phyloP scores from a whole-genome alignment of 2,113 vertebrate genomes.

The Tychaedon coryphoeus region DNA sequence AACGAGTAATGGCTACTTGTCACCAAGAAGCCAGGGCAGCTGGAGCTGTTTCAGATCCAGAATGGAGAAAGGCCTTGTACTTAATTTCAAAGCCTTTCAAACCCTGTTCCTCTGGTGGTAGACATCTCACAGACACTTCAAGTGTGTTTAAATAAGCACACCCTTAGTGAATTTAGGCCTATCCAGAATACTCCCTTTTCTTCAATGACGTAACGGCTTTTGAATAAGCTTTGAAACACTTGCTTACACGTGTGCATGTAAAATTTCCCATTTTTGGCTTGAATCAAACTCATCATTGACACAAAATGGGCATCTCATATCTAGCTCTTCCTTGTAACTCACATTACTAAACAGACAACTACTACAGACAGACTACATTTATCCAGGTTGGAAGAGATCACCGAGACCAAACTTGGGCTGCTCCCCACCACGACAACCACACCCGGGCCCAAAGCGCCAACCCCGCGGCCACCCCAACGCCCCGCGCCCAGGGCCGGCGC shows the following conservation, averaged over 20 bases:
- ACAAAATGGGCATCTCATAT: background rate
- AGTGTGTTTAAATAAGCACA: rapidly evolving
- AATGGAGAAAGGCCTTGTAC: rapidly evolving
- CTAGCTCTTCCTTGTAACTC: background rate
- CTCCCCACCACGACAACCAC: rapidly evolving
- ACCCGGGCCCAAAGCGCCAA: no score
- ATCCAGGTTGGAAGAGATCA: background rate
- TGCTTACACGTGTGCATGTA: rapidly evolving
- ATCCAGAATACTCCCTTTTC: rapidly evolving
- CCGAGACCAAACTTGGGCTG: no score
- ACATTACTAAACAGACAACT: background rate
- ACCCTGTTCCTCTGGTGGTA: no score
- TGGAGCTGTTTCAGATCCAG: background rate
- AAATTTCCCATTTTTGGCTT: background rate
- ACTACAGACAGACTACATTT: background rate
- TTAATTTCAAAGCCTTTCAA: background rate
- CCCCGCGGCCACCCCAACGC: no score
- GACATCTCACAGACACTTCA: rapidly evolving
- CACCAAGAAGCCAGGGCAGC: background rate
- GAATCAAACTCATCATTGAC: background rate
- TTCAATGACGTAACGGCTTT: rapidly evolving
- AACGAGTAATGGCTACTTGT: background rate
- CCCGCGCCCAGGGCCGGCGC: no score
- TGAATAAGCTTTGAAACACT: no score
- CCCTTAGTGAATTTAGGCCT: background rate